Conservation (phyloP, 2,888 invertebrate species). For the Keiferia lycopersicella region DNA sequence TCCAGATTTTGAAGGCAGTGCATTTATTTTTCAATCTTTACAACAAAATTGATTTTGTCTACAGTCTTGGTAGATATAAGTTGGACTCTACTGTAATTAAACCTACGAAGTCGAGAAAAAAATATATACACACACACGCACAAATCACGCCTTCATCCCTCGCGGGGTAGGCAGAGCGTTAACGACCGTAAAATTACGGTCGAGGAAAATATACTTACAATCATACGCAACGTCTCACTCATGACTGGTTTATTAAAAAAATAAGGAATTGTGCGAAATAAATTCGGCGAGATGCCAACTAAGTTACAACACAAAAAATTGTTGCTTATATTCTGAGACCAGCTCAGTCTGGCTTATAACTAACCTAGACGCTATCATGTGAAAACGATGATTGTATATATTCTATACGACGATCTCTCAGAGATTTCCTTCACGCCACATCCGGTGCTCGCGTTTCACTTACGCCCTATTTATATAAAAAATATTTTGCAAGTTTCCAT, state of each 20-base stretch:
- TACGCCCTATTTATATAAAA: neutral
- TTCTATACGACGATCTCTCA: constrained; percentile 4
- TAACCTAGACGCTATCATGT: constrained; percentile 1
- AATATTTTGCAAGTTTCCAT: neutral
- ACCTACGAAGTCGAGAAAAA: too few species aligned
- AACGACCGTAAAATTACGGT: too few species aligned
- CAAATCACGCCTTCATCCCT: too few species aligned
- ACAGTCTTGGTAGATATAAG: neutral
- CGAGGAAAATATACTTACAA: too few species aligned
- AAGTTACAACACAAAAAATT: neutral
- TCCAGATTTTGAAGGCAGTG: too few species aligned
- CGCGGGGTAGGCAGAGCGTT: too few species aligned
- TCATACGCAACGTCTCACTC: too few species aligned
- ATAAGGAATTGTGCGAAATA: neutral
- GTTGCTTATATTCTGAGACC: neutral
- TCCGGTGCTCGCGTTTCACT: constrained; percentile 9
- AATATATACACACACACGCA: too few species aligned
- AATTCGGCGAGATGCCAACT: neutral
- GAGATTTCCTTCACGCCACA: constrained; percentile 9
- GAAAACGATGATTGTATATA: constrained; percentile 33
- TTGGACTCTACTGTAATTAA: neutral
- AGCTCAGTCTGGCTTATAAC: neutral
- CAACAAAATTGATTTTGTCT: neutral
- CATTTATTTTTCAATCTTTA: too few species aligned
- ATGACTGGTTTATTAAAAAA: too few species aligned